Evolutionary conservation across 2,888 invertebrate species (phyloP).

Genomic region (Nesidiocoris tenuis): DNA sequence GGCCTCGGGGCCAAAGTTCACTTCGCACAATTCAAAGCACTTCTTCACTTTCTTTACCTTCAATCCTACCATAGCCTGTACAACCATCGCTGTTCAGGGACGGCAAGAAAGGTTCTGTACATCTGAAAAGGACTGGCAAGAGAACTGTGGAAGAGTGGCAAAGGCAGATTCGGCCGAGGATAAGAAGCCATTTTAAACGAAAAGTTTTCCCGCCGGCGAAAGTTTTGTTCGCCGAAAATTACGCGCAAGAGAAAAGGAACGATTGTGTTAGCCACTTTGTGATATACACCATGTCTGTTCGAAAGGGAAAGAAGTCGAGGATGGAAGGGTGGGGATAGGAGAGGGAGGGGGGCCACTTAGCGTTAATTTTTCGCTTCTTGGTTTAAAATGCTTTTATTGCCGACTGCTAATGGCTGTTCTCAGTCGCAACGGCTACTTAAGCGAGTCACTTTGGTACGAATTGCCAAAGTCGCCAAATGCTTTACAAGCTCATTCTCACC

Average conservation of each 20-base stretch:
- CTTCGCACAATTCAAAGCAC: background rate
- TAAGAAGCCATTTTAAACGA: background rate
- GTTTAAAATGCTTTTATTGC: background rate
- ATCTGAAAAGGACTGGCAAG: background rate
- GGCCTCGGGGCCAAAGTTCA: background rate
- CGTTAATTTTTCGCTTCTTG: background rate
- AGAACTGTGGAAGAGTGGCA: background rate
- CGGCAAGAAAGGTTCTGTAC: background rate
- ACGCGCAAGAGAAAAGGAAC: background rate
- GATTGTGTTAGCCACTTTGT: background rate
- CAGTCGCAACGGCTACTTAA: background rate
- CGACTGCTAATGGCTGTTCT: background rate
- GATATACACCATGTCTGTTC: background rate
- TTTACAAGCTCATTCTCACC: too few species aligned
- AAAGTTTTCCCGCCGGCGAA: background rate
- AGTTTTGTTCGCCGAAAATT: background rate
- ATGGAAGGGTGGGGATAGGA: background rate
- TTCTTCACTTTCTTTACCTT: background rate
- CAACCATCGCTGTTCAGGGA: background rate
- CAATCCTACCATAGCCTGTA: too few species aligned
- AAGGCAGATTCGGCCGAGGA: background rate
- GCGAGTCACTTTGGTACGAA: background rate
- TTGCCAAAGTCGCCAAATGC: background rate
- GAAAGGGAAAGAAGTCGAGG: background rate
- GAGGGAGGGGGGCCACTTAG: background rate